Conservation (phyloP, 2,888 invertebrate species). For the Apantesis nais region DNA sequence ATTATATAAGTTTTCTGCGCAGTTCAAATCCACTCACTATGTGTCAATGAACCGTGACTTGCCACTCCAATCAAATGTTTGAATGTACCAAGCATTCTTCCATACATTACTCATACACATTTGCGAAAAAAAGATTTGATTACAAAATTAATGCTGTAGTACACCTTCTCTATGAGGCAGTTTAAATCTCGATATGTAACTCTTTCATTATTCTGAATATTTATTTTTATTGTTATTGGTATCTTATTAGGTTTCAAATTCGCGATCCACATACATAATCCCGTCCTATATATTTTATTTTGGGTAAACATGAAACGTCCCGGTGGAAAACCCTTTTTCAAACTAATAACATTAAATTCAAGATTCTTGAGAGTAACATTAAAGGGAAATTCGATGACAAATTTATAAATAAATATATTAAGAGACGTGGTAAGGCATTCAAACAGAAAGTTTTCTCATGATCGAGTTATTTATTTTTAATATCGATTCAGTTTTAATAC, state of each 20-base stretch:
- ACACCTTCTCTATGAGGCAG: neutral
- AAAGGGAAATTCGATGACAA: constrained; percentile 5
- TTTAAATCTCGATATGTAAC: too few relatives aligned
- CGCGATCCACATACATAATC: too few relatives aligned
- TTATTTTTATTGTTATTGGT: too few relatives aligned
- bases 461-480: neutral
- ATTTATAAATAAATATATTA: constrained; percentile 7
- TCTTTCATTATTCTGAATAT: too few relatives aligned
- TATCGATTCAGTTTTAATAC: neutral
- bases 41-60: neutral
- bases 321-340: constrained; percentile 1
- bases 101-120: neutral
- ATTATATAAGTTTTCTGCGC: neutral
- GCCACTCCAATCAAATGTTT: neutral
- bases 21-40: neutral
- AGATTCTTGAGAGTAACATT: neutral
- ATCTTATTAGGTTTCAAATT: too few relatives aligned
- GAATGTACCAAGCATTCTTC: neutral
- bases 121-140: neutral
- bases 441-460: neutral
- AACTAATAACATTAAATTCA: neutral
- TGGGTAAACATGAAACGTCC: constrained; percentile 9
- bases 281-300: constrained; percentile 10
- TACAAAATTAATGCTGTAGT: neutral
- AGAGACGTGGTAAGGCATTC: neutral